These are phyloP conservation scores for Chiropotes sagulatus DNA, from an alignment of 2,797 vertebrate species.

Conservation along the genomic window DNA sequence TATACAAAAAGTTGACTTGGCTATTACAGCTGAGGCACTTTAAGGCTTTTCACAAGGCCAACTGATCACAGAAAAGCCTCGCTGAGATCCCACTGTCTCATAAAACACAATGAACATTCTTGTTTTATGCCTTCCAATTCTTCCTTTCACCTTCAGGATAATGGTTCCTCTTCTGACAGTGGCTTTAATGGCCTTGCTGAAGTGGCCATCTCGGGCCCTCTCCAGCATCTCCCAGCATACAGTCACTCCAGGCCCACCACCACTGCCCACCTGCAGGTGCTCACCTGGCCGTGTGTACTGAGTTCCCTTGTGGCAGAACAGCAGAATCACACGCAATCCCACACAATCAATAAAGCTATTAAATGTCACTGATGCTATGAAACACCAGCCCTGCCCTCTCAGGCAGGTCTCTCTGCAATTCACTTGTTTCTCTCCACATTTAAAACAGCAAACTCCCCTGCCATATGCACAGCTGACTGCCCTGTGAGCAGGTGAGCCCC, in stretches of 20 bases:
- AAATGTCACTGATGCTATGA: neutral
- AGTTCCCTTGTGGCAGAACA: neutral
- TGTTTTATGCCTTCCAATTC: neutral
- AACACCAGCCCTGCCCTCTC: neutral
- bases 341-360: neutral
- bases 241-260: neutral
- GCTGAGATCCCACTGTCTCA: neutral
- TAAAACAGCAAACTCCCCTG: neutral
- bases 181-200: neutral
- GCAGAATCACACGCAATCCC: neutral
- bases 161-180: neutral
- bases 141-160: neutral
- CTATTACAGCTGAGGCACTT: neutral
- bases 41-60: neutral
- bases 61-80: neutral
- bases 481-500: neutral
- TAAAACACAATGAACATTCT: neutral
- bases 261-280: neutral
- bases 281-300: neutral
- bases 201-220: neutral
- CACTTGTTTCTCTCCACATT: neutral
- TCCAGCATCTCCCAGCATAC: neutral
- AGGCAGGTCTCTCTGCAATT: neutral
- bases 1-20: neutral
- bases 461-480: neutral